These are phyloP conservation scores for Torymus texanus DNA, from an alignment of 2,888 invertebrate species.

Conservation along the genomic window DNA sequence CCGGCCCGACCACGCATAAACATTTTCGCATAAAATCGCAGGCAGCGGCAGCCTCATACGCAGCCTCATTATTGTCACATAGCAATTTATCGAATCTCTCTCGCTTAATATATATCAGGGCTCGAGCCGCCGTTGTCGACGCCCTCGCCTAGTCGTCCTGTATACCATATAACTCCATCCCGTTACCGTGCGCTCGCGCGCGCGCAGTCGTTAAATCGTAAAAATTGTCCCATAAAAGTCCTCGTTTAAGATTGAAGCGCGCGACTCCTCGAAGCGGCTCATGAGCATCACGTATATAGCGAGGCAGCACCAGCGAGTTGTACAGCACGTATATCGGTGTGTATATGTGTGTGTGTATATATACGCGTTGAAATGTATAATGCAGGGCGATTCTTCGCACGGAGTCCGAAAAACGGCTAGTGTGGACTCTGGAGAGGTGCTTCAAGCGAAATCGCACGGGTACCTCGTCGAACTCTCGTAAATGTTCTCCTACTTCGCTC, in stretches of 20 bases:
- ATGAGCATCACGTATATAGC: slow-evolving; percentile 22
- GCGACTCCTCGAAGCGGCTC: neutral
- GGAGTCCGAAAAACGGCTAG: neutral
- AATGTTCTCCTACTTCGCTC: neutral
- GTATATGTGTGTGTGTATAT: neutral
- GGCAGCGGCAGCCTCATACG: too few relatives aligned
- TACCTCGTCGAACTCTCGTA: neutral
- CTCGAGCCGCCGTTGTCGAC: neutral
- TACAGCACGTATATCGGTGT: neutral
- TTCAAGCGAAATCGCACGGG: too few relatives aligned
- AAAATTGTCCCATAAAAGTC: slow-evolving; percentile 45
- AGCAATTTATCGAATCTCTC: slow-evolving; percentile 24
- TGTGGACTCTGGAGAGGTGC: too few relatives aligned
- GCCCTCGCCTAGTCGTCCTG: neutral
- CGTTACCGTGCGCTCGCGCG: neutral
- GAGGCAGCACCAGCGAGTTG: too few relatives aligned
- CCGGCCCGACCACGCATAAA: too few relatives aligned
- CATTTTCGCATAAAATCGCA: too few relatives aligned
- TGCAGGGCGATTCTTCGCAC: slow-evolving; percentile 27
- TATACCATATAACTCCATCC: too few relatives aligned
- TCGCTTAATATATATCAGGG: slow-evolving; percentile 25
- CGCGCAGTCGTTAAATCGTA: slow-evolving; percentile 43
- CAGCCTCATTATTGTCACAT: slow-evolving; percentile 1
- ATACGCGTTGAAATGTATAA: slow-evolving; percentile 24
- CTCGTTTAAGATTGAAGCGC: slow-evolving; percentile 26